Conservation (phyloP, 2,797 vertebrate species). For the Nyctibius grandis region DNA sequence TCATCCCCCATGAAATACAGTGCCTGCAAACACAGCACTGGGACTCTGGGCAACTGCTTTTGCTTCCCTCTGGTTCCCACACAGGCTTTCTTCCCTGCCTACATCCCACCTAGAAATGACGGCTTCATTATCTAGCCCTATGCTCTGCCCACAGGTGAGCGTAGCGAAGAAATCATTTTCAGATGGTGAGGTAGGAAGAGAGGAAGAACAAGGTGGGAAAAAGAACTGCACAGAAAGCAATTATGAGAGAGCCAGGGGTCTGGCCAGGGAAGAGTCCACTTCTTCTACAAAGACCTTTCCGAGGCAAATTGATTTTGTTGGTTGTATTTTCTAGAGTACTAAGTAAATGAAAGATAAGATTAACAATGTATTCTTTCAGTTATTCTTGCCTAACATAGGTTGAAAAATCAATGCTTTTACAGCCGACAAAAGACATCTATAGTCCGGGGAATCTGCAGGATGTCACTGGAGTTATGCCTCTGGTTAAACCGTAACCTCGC, state of each 20-base stretch:
- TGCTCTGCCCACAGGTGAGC: not conserved
- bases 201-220: not conserved
- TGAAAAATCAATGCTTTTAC: not conserved
- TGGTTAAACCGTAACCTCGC: not conserved
- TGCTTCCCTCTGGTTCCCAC: not conserved
- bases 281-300: not conserved
- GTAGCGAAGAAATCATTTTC: not conserved
- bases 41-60: not conserved
- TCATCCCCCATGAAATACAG: accelerated
- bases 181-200: not conserved
- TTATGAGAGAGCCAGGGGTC: not conserved
- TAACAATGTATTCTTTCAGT: not conserved
- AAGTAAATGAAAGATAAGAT: not conserved
- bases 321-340: not conserved
- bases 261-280: not conserved
- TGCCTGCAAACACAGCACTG: not conserved
- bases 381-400: not conserved
- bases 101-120: not conserved
- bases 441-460: not conserved
- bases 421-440: not conserved
- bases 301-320: not conserved
- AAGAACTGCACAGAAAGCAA: not conserved
- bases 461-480: not conserved
- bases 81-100: not conserved
- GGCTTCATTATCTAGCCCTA: not conserved